phyloP scores from a whole-genome alignment of 2,888 invertebrate species.

The Mythimna albipuncta region DNA sequence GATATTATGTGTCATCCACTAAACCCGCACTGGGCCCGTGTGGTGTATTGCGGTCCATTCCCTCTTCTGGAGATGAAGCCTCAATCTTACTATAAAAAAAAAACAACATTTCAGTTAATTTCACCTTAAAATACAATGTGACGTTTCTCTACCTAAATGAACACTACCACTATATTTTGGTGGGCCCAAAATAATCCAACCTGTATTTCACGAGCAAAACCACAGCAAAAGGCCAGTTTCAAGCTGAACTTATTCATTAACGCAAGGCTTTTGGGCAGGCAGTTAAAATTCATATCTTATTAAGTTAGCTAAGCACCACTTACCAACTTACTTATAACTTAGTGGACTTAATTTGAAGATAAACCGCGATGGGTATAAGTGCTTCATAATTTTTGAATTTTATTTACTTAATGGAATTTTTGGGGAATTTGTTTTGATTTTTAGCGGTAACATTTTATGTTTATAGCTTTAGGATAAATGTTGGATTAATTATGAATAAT shows the following conservation, averaged over 20 bases:
- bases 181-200: neutral
- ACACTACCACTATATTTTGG: neutral
- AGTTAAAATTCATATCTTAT: slow-evolving; percentile 77
- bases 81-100: too few species aligned
- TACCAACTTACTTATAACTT: slow-evolving; percentile 72
- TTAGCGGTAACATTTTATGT: neutral
- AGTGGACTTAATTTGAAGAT: slow-evolving; percentile 66
- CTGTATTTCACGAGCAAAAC: slow-evolving; percentile 27
- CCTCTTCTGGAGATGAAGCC: too few species aligned
- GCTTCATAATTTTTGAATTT: slow-evolving; percentile 49
- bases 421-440: slow-evolving; percentile 19
- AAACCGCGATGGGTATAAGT: slow-evolving; percentile 56
- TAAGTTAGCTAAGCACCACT: slow-evolving; percentile 70
- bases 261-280: slow-evolving; percentile 62
- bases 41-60: too few species aligned
- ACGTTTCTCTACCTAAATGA: neutral
- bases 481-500: neutral
- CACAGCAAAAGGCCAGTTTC: slow-evolving; percentile 37
- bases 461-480: neutral
- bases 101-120: neutral
- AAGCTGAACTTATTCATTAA: slow-evolving; percentile 70
- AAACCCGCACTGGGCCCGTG: too few species aligned
- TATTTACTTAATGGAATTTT: slow-evolving; percentile 29
- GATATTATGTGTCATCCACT: too few species aligned
- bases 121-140: slow-evolving; percentile 2